A percentile compares a stretch with the other conserved stretches of the same genome.
Conservation (phyloP, 2,113 vertebrate species). For the Ranitomeya imitator region DNA sequence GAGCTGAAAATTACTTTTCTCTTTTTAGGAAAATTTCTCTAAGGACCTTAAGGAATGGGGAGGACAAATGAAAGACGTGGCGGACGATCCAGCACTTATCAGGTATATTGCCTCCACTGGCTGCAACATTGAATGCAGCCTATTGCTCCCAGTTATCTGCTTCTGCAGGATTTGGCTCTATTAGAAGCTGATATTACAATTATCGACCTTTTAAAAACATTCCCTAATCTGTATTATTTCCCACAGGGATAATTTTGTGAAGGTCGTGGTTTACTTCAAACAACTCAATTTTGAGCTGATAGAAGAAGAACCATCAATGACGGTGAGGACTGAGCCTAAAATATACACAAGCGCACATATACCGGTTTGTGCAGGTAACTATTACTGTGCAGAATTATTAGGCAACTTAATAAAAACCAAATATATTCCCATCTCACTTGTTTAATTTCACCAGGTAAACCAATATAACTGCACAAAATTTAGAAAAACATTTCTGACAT, state of each 20-base stretch:
- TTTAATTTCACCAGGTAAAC: too few species aligned
- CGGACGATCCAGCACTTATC: slow-evolving; percentile 44
- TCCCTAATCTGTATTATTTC: background rate
- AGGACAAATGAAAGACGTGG: slow-evolving; percentile 54
- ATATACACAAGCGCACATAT: background rate
- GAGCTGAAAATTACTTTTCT: background rate
- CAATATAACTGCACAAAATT: too few species aligned
- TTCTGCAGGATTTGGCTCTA: background rate
- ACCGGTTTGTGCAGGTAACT: too few species aligned
- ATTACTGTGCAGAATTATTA: too few species aligned
- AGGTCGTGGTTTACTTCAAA: slow-evolving; percentile 62
- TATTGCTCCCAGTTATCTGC: background rate
- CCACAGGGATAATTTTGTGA: slow-evolving; percentile 60
- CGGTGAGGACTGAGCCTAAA: slow-evolving; percentile 42
- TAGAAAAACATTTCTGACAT: too few species aligned
- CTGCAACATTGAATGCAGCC: background rate
- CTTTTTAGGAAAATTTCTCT: slow-evolving; percentile 59
- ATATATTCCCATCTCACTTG: too few species aligned
- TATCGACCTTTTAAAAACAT: background rate
- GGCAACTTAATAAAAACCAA: too few species aligned
- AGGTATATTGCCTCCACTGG: background rate
- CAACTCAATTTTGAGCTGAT: slow-evolving; percentile 61
- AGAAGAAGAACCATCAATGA: slow-evolving; percentile 61
- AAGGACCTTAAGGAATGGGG: slow-evolving; percentile 59
- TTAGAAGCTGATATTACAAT: background rate